These are phyloP conservation scores for Neodontobutis hainanensis DNA, from an alignment of 2,113 vertebrate species.

Conservation along the genomic window DNA sequence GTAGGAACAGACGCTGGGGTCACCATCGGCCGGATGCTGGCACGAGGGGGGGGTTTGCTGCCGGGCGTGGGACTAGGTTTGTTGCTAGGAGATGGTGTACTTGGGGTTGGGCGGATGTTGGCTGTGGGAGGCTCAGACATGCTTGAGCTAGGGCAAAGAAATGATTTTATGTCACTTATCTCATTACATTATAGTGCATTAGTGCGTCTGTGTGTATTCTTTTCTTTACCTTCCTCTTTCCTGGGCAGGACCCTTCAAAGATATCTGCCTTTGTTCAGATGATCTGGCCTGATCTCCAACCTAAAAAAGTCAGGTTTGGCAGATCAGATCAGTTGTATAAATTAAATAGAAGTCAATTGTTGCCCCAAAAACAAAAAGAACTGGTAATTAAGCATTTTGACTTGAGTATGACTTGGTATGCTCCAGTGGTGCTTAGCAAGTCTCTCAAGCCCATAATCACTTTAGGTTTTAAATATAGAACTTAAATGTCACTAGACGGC, in stretches of 20 bases:
- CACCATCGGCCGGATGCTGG: constrained; percentile 97
- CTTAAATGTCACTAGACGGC: too few relatives aligned
- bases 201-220: neutral
- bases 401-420: too few relatives aligned
- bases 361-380: too few relatives aligned
- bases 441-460: too few relatives aligned
- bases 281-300: constrained; percentile 82
- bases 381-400: too few relatives aligned
- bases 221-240: constrained; percentile 91
- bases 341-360: too few relatives aligned
- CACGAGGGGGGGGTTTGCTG: constrained; percentile 93
- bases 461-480: too few relatives aligned
- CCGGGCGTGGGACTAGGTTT: constrained; percentile 82
- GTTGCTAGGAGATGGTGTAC: constrained; percentile 84
- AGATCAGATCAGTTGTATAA: too few relatives aligned
- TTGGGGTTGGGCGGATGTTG: constrained; percentile 97
- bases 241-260: constrained; percentile 88
- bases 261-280: constrained; percentile 84
- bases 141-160: constrained; percentile 79
- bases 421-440: too few relatives aligned
- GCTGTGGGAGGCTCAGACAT: constrained; percentile 94
- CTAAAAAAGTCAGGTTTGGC: constrained; percentile 46
- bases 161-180: neutral
- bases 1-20: constrained; percentile 89
- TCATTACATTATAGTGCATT: neutral